These are phyloP conservation scores for Coccyzus lansbergi DNA, from an alignment of 2,797 vertebrate genomes.

Conservation along the genomic window DNA sequence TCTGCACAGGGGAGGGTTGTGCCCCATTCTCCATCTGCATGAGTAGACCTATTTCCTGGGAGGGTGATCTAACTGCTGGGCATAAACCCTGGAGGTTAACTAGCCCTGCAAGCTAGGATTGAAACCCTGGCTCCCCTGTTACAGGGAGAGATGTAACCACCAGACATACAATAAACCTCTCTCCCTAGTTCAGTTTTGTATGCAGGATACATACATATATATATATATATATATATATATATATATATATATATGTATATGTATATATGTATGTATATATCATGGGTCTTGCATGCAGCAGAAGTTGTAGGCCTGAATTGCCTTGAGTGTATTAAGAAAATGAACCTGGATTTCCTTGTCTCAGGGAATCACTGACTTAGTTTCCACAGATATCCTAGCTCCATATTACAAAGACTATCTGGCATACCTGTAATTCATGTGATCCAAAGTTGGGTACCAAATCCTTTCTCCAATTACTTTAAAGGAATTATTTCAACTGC, in stretches of 20 bases:
- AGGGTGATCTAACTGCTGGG: neutral
- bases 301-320: neutral
- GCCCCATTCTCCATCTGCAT: neutral
- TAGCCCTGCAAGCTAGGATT: neutral
- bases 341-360: neutral
- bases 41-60: neutral
- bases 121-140: neutral
- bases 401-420: neutral
- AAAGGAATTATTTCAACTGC: neutral
- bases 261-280: too few species aligned
- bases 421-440: neutral
- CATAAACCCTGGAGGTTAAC: neutral
- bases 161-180: neutral
- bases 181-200: neutral
- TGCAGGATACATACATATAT: neutral
- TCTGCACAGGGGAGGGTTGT: neutral
- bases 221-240: too few species aligned
- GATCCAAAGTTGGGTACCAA: neutral
- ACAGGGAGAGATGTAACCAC: neutral
- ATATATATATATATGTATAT: too few species aligned
- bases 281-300: neutral
- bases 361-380: neutral
- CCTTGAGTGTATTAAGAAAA: neutral
- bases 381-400: neutral
- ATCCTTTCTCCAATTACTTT: neutral